Base-by-base conservation (phyloP, 2,888 invertebrate genomes). In the Sinelater perroti region DNA sequence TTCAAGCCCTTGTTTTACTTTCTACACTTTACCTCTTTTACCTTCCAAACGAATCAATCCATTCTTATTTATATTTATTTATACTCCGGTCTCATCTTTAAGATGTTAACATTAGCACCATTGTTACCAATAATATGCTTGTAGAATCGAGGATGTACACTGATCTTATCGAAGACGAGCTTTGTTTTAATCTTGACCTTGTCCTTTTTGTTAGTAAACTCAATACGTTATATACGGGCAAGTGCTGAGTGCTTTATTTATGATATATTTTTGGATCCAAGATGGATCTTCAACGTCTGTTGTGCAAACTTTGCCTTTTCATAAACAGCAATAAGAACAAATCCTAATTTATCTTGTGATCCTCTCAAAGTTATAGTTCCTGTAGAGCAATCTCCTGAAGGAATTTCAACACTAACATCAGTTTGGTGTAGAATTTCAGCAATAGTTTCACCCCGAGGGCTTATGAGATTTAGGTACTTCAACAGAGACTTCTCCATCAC, bases 181-280 rank as follows among this genome's bases (percentile, higher is more conserved):
- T 91, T 90, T 24, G 86, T 98, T 79, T 98, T 97, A 52, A 99
- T 88, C 75, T 91, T 92, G 57, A 99, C 96, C 75, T 90, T 91
- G 75, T 95, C 92, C 73, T 95, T 91, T 61, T 90, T 90, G 67
- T 92, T 93, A 26, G 90, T 88, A 74, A 97, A 97, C 74, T 97
- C 95, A 21, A 98, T 94, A 78, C 97, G 95, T 44, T 95, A 91
- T 83, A 92, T 93, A n/a, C n/a, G 28, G 91, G 88, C 74, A 90
- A 87, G 72, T 94, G 91, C 72, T 90, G 89, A 42, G 93, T 94
- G 61, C 97, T 89, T 75, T 91, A 90, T 72, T 90, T 90, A 98
- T 97, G 63, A 99, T 95, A 75, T 95, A 95, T 76, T 95, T 95
- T 78, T 98, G 97, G 67, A 97, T 90, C 98, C 98, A 98, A 61